A percentile compares a stretch with the other conserved stretches of the same genome.
phyloP scores from a whole-genome alignment of 2,113 vertebrate species.

The Cinclus cinclus region DNA sequence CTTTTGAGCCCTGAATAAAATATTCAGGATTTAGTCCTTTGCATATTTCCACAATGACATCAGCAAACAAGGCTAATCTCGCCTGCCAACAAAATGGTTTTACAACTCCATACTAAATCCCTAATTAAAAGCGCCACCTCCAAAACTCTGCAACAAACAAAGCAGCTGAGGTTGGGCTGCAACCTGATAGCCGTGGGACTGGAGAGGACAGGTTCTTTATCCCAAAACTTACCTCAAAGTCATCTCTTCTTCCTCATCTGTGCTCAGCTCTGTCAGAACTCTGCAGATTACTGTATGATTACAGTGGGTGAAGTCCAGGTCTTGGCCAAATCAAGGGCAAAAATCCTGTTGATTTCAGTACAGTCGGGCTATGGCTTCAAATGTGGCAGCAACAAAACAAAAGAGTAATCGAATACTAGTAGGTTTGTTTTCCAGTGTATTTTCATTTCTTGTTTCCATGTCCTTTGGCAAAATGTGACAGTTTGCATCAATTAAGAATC shows the following conservation, averaged over 20 bases:
- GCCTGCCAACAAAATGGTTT: neutral
- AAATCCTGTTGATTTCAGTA: neutral
- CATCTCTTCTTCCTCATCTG: neutral
- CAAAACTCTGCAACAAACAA: neutral
- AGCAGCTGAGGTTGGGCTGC: neutral
- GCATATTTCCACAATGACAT: neutral
- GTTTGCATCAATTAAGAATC: neutral
- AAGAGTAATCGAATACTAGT: neutral
- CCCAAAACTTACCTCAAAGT: neutral
- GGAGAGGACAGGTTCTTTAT: neutral
- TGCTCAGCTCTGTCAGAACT: neutral
- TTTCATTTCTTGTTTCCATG: neutral
- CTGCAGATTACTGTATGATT: neutral
- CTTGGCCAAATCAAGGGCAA: neutral
- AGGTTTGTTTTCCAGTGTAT: neutral
- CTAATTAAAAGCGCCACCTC: neutral
- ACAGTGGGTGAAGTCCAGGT: neutral
- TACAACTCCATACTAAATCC: slow-evolving; percentile 10
- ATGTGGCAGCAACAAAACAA: neutral
- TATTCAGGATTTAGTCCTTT: neutral
- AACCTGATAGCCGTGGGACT: neutral
- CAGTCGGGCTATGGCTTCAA: neutral
- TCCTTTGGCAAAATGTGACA: neutral
- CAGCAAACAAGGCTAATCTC: slow-evolving; percentile 1
- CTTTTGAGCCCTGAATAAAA: neutral